These are phyloP conservation scores for Polymixis flavicincta DNA, from an alignment of 2,888 invertebrate genomes.

Conservation along the genomic window DNA sequence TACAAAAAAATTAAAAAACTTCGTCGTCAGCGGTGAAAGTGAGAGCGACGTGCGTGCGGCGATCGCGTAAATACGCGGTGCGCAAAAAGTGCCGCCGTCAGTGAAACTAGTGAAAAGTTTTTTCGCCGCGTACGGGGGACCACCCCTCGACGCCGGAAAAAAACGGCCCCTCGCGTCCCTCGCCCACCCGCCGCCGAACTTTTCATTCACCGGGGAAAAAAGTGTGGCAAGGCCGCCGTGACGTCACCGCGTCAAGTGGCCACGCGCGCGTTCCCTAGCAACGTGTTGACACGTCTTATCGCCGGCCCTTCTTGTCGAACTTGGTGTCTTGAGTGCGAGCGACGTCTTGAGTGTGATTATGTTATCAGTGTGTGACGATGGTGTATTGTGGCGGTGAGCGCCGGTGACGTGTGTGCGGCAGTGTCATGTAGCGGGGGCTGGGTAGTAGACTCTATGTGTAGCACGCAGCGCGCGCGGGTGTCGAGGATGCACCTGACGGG, in stretches of 20 bases:
- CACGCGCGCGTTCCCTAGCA: constrained; percentile 89
- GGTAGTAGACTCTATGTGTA: constrained; percentile 85
- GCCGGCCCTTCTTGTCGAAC: constrained; percentile 62
- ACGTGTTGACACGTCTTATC: constrained; percentile 80
- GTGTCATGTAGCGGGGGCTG: constrained; percentile 82
- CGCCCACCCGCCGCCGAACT: constrained; percentile 90
- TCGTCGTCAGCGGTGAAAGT: constrained; percentile 75
- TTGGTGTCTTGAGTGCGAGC: constrained; percentile 58
- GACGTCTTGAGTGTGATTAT: constrained; percentile 68
- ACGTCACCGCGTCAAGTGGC: constrained; percentile 90
- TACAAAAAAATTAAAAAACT: constrained; percentile 73
- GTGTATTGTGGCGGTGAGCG: constrained; percentile 74
- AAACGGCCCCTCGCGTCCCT: constrained; percentile 88
- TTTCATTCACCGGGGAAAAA: constrained; percentile 92
- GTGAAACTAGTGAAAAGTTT: constrained; percentile 90
- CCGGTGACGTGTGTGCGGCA: constrained; percentile 74
- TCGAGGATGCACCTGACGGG: constrained; percentile 90
- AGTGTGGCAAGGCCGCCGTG: constrained; percentile 91
- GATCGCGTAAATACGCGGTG: constrained; percentile 86
- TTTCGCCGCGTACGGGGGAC: constrained; percentile 87
- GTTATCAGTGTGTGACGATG: constrained; percentile 74
- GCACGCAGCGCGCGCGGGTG: constrained; percentile 88
- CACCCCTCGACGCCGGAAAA: constrained; percentile 88
- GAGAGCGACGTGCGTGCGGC: constrained; percentile 84
- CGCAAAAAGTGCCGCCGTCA: constrained; percentile 90